Percentiles rank a stretch among this genome's conserved stretches.
Conservation (phyloP, 2,797 vertebrate genomes). For the Melanotaenia nigrans region DNA sequence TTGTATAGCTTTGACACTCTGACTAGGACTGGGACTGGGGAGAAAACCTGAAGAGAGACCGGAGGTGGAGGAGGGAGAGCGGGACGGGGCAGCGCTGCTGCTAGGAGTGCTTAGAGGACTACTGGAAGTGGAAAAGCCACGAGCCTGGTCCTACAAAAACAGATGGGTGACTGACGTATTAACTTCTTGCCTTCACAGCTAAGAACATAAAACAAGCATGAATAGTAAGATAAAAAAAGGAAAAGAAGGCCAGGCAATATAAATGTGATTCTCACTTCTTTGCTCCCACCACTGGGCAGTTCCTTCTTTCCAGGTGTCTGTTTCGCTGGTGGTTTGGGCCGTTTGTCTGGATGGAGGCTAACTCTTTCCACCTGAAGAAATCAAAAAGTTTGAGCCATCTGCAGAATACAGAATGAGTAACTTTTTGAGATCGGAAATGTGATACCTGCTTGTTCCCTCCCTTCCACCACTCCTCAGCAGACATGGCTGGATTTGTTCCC, state of each 20-base stretch:
- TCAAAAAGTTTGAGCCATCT: not conserved
- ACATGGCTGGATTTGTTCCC: constrained; percentile 80
- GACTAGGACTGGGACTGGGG: constrained; percentile 87
- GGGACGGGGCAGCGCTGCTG: constrained; percentile 82
- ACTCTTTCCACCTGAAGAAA: constrained; percentile 85
- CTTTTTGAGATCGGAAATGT: too few species aligned
- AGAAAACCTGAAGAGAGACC: constrained; percentile 89
- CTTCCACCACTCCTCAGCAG: constrained; percentile 89
- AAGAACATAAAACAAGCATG: not conserved
- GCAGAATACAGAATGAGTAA: not conserved
- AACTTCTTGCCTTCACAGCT: not conserved
- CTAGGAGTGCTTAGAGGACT: constrained; percentile 87
- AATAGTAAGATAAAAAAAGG: not conserved
- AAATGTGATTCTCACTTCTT: constrained; percentile 66
- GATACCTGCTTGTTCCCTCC: constrained; percentile 89
- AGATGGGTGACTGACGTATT: not conserved
- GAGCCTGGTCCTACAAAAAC: constrained; percentile 69
- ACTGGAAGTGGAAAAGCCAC: constrained; percentile 84
- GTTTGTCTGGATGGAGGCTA: constrained; percentile 85
- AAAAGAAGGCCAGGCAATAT: not conserved
- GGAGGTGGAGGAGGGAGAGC: constrained; percentile 87
- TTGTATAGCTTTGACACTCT: constrained; percentile 86
- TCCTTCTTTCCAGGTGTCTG: constrained; percentile 59
- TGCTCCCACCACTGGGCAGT: constrained; percentile 62
- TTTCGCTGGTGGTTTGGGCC: constrained; percentile 62